These are phyloP conservation scores for Mareca strepera DNA, from an alignment of 2,797 vertebrate species.

Conservation along the genomic window DNA sequence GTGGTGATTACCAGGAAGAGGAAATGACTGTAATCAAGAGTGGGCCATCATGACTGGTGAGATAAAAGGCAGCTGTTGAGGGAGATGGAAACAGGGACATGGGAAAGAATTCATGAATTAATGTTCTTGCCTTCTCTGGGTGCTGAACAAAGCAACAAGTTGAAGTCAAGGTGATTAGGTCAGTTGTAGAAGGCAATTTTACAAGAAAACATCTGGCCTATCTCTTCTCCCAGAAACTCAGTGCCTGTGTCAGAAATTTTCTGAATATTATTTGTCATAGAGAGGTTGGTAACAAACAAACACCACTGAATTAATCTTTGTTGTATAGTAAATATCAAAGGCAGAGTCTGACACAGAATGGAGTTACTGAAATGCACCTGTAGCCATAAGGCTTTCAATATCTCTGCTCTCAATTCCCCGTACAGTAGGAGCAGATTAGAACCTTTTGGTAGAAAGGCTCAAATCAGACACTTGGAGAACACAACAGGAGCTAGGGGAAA, in stretches of 20 bases:
- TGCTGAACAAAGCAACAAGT: not conserved
- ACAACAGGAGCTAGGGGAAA: not conserved
- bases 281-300: not conserved
- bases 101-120: not conserved
- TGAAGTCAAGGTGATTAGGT: not conserved
- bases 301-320: not conserved
- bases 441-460: not conserved
- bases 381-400: not conserved
- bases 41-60: not conserved
- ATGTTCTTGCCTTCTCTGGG: not conserved
- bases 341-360: not conserved
- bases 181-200: not conserved
- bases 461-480: not conserved
- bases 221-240: not conserved
- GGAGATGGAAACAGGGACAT: not conserved
- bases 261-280: not conserved
- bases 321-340: not conserved
- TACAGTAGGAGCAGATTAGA: not conserved
- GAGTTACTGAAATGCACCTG: not conserved
- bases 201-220: not conserved
- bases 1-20: not conserved
- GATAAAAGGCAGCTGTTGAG: not conserved
- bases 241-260: not conserved
- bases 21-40: not conserved
- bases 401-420: not conserved